Evolutionary conservation across 2,888 invertebrate genomes (phyloP), one percentile per base, ranked within the genome.

Genomic region (Cepaea hortensis): DNA sequence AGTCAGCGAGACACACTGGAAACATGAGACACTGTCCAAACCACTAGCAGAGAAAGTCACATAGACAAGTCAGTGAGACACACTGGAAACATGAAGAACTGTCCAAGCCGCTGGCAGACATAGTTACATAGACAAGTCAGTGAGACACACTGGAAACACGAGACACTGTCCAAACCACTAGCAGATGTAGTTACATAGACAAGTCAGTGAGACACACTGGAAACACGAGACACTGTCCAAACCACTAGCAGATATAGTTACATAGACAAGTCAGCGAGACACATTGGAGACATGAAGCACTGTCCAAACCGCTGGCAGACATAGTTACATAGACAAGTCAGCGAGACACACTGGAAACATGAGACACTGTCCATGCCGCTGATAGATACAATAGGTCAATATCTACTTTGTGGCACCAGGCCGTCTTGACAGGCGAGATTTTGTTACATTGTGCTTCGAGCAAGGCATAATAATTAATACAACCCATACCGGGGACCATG

Each of bases 1-100:
- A 35, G 35, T 35, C 65, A 98, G 95, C 0, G 96, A 95, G 81
- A 98, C 96, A 89, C 98, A 97, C 88, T 98, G 97, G 85, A 97
- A 96, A 35, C 35, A 35, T 35, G 35, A 35, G 1, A 1, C 35
- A 35, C 35, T 35, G 35, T 35, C 35, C 35, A 35, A 35, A 35
- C 35, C 35, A 1, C 35, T 35, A 1, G 35, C 35, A 35, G 35
- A 35, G 0, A 35, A 1, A 35, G 35, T 35, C 1, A 35, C 35
- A 35, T 35, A 35, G 35, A 35, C 35, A 35, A 35, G 35, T 35
- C 65, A 98, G 95, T 0, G 96, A 95, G 81, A 98, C 96, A 89
- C 98, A 97, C 88, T 98, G 97, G 85, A 97, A 96, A 35, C 35
- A 35, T 35, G 35, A 35, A 35, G 35, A 0, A 35, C 35, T 35